Evolutionary conservation across 2,113 vertebrate genomes (phyloP).

Genomic region (Myiozetetes cayanensis): DNA sequence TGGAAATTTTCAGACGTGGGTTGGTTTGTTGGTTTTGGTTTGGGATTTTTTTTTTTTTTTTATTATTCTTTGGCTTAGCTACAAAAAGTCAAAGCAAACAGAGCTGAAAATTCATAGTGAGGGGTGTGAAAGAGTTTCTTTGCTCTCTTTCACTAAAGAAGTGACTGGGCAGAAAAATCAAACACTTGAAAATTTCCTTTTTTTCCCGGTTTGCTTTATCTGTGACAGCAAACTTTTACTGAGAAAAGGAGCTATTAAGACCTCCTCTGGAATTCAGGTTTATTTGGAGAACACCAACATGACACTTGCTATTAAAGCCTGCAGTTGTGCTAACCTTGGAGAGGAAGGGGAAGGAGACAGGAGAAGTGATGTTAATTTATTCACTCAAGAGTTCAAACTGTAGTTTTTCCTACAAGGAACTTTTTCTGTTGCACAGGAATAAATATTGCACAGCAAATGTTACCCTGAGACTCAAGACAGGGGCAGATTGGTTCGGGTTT

Average conservation of each 20-base stretch:
- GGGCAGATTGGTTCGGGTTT: background rate
- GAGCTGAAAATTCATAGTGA: slow-evolving; percentile 36
- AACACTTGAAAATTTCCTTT: background rate
- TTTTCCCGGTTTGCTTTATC: slow-evolving; percentile 7
- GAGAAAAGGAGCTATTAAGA: background rate
- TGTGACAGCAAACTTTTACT: background rate
- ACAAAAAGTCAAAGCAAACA: slow-evolving; percentile 59
- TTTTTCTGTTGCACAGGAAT: background rate
- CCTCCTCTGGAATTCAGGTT: background rate
- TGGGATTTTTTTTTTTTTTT: background rate
- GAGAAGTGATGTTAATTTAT: background rate
- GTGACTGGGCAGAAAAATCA: slow-evolving; percentile 6
- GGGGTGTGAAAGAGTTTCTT: slow-evolving; percentile 34
- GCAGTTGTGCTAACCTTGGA: background rate
- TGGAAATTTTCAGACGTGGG: slow-evolving; percentile 47
- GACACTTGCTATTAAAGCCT: background rate
- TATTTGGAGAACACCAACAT: background rate
- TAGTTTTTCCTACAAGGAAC: background rate
- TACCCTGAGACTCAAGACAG: background rate
- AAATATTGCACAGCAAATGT: background rate
- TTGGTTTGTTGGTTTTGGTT: background rate
- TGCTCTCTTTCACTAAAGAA: slow-evolving; percentile 17
- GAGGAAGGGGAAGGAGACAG: background rate
- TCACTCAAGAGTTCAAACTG: background rate
- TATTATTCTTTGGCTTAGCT: slow-evolving; percentile 30